phyloP scores from a whole-genome alignment of 2,797 vertebrate species.

The Enteromius trimaculatus region DNA sequence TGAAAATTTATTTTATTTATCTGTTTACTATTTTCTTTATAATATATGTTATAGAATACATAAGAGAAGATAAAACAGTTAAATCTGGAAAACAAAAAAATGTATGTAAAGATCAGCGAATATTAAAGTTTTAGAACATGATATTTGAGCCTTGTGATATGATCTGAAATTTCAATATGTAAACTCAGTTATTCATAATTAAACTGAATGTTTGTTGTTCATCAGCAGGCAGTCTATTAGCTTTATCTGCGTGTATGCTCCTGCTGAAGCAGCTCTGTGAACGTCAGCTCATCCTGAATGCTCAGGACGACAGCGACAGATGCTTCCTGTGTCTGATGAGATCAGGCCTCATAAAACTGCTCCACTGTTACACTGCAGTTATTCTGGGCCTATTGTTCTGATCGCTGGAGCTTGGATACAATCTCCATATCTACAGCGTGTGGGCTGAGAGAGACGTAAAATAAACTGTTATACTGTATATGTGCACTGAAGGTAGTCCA shows the following conservation, averaged over 20 bases:
- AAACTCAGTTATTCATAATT: background rate
- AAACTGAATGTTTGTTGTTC: background rate
- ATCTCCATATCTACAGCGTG: background rate
- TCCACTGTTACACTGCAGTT: slow-evolving; percentile 58
- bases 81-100: background rate
- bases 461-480: slow-evolving; percentile 48
- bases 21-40: background rate
- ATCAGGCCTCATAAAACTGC: slow-evolving; percentile 58
- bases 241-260: slow-evolving; percentile 28
- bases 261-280: slow-evolving; percentile 47
- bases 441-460: slow-evolving; percentile 52
- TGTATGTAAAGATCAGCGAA: background rate
- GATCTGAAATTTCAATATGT: background rate
- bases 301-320: slow-evolving; percentile 67
- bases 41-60: background rate
- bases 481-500: slow-evolving; percentile 49
- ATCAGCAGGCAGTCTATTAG: slow-evolving; percentile 41
- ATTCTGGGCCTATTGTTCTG: slow-evolving; percentile 67
- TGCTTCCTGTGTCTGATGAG: slow-evolving; percentile 73
- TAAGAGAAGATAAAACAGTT: background rate
- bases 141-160: background rate
- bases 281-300: slow-evolving; percentile 65
- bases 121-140: background rate
- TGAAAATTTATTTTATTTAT: no score
- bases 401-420: slow-evolving; percentile 22